Evolutionary conservation across 2,888 invertebrate species (phyloP).

Genomic region (Andrena camellia): DNA sequence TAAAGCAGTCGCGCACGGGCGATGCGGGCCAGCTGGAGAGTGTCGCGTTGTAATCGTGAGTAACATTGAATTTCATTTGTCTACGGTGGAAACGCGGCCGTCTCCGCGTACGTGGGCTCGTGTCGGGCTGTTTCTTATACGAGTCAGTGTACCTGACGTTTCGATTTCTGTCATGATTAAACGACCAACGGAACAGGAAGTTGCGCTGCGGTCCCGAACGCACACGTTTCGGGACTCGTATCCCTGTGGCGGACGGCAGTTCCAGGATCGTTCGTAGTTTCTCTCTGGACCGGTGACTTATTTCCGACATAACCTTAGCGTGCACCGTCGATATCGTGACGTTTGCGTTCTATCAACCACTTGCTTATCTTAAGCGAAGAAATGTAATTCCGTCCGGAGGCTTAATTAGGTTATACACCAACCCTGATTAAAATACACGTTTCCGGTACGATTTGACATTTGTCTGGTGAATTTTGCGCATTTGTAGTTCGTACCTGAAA

Average conservation of each 20-base stretch:
- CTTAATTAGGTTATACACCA: conserved; percentile 33
- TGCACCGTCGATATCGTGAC: background rate
- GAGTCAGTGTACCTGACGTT: conserved; percentile 47
- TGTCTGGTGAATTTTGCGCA: background rate
- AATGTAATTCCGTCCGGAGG: background rate
- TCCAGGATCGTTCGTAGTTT: too few relatives aligned
- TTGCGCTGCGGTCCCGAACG: conserved; percentile 4
- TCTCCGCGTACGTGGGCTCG: background rate
- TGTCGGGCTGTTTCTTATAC: background rate
- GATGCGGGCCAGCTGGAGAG: conserved; percentile 50
- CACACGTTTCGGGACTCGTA: background rate
- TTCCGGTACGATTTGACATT: too few relatives aligned
- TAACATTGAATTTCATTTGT: conserved; percentile 18
- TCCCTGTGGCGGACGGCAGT: background rate
- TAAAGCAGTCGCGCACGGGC: conserved; percentile 47
- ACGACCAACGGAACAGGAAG: background rate
- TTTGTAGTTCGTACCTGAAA: too few relatives aligned
- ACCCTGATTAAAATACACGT: background rate
- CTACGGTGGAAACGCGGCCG: background rate
- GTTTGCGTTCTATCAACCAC: background rate
- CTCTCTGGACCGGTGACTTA: background rate
- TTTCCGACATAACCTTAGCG: background rate
- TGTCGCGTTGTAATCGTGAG: conserved; percentile 64
- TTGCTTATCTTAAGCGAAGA: background rate
- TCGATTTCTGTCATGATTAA: conserved; percentile 28